Base-by-base conservation (phyloP, 2,797 vertebrate genomes). In the Caiman crocodilus region DNA sequence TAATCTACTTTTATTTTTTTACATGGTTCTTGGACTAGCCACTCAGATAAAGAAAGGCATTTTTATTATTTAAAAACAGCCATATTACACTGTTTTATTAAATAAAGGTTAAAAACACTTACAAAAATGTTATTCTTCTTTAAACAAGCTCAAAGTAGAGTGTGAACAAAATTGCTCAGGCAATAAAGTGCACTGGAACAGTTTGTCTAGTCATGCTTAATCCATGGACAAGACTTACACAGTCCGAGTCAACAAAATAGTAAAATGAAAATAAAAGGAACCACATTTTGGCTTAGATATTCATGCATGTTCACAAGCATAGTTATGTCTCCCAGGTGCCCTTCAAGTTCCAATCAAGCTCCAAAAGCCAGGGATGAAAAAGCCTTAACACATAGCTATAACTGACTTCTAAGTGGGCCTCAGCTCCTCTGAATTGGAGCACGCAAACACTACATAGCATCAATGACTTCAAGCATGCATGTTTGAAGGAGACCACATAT, bases 131-230 rank as follows among this genome's bases (percentile, higher is more conserved):
- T 21, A 96, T 96, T 93, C 93, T 96, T 95, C 92, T 90, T 97
- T 59, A 80, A 89, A 96, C 89, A 94, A 96, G 79, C 85, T 97
- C 74, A 94, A 96, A 96, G 92, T 90, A 91, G 92, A 82, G 76
- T 85, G 91, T 85, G 95, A 97, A 96, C 95, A 85, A 82, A 61
- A 90, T 12, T 79, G 94, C 95, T 96, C 89, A 88, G 93, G 95
- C 92, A 69, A 94, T 96, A 97, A 98, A 97, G 97, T 97, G 97
- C 97, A 97, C 92, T 25, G 89, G 82, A 84, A 94, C 87, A 86
- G 71, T 14, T 74, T 32, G 32, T 87, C 65, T 67, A 78, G 60
- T 64, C 32, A 16, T 23, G 42, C 84, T 23, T 79, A 7, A 83
- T 84, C 87, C 76, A 76, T 5, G 26, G 76, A 80, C 59, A 93